These are phyloP conservation scores for Trissolcus basalis DNA, from an alignment of 1,140 invertebrate genomes.

Conservation along the genomic window DNA sequence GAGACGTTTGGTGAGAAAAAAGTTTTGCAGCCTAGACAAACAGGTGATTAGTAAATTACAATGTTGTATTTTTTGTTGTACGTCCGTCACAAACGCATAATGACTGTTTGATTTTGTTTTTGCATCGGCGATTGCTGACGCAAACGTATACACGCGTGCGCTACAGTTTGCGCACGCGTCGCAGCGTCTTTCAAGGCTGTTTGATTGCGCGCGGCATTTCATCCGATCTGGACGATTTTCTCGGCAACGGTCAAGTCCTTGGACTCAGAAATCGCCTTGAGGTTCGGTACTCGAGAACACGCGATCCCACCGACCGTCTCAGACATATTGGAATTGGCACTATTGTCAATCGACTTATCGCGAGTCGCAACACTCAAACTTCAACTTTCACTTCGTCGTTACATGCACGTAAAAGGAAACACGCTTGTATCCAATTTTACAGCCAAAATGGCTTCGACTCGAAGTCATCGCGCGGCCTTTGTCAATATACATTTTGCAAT, in stretches of 20 bases:
- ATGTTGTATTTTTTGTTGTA: conserved; percentile 46
- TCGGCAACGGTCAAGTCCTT: conserved; percentile 71
- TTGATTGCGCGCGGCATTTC: conserved; percentile 36
- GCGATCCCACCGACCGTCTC: conserved; percentile 69
- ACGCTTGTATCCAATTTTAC: conserved; percentile 15
- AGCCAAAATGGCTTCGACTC: conserved; percentile 14
- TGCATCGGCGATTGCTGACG: conserved; percentile 26
- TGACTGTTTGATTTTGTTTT: conserved; percentile 50
- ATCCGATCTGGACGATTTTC: conserved; percentile 67
- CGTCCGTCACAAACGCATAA: conserved; percentile 45
- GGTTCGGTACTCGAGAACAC: conserved; percentile 68
- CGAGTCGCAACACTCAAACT: conserved; percentile 19
- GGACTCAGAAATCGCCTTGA: conserved; percentile 69
- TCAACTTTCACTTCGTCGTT: conserved; percentile 35
- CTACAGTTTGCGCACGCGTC: conserved; percentile 21
- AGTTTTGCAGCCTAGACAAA: conserved; percentile 50
- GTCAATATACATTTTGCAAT: no score
- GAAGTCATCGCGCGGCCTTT: no score
- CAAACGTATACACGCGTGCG: conserved; percentile 20
- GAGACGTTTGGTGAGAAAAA: conserved; percentile 45
- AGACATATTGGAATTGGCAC: conserved; percentile 62
- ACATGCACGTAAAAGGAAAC: conserved; percentile 24
- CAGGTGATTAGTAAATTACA: conserved; percentile 58
- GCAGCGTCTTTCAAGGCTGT: conserved; percentile 22
- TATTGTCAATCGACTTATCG: conserved; percentile 48